Base-by-base conservation (phyloP, 1,140 invertebrate species). In the Drosophila truncata region DNA sequence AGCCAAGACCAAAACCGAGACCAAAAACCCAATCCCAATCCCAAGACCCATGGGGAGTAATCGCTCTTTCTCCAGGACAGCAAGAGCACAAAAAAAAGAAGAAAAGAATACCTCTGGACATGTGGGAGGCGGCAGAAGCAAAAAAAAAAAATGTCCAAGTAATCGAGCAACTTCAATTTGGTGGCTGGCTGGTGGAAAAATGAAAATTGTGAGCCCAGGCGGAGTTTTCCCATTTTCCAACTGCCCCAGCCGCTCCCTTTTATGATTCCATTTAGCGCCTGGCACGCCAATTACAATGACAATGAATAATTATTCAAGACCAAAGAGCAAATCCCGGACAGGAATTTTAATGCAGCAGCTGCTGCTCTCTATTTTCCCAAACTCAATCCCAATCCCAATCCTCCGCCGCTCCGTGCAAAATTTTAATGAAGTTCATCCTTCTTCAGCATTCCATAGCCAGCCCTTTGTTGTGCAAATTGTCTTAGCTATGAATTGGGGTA, bases 261-360 rank as follows among this genome's bases (percentile, higher is more conserved):
- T 78, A 60, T 69, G 65, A 76, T 82, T 82, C 78, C 83, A 84
- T 90, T 88, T 90, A 88, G 74, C 84, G 84, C 85, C 85, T 69
- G 84, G 44, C 81, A 81, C 85, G 81, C 74, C 83, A 90, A 90
- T 90, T 90, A 90, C 79, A 90, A 90, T 91, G 85, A 90, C 85
- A 90, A 90, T 90, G 85, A 90, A 88, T 90, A 90, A 90, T 90
- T 91, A 90, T 91, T 90, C 80, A 64, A 66, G 71, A 75, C 73
- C 85, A 88, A 71, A 90, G 73, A 82, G 66, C 65, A 66, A 73
- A 76, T 67, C 67, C 74, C 63, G 64, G 60, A 71, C 57, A 88
- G 72, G 71, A 80, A 86, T 82, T 83, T 71, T 84, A 90, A 90
- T 85, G 74, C 70, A 78, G 77, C 81, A 83, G 84, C 72, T 88